Evolutionary conservation across 2,888 invertebrate genomes (phyloP).

Genomic region (Epirrhoe alternata): DNA sequence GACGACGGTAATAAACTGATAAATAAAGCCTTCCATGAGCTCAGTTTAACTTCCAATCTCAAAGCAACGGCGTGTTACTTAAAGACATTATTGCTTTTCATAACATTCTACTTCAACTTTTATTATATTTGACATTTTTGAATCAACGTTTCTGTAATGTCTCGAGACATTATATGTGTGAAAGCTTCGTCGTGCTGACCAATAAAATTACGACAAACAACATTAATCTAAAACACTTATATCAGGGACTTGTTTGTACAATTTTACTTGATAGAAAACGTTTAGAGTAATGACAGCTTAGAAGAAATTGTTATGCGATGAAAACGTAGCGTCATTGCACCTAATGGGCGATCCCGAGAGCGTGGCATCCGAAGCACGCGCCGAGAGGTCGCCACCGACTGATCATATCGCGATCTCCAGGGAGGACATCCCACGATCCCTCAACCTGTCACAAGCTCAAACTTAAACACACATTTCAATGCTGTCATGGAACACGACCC

Average conservation of each 20-base stretch:
- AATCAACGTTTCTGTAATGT: not conserved
- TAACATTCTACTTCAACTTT: not conserved
- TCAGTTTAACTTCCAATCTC: constrained; percentile 5
- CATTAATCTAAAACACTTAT: constrained; percentile 59
- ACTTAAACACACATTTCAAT: constrained; percentile 53
- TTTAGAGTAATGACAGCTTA: constrained; percentile 78
- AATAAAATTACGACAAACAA: constrained; percentile 43
- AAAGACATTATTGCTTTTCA: constrained; percentile 1
- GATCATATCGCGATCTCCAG: constrained; percentile 80
- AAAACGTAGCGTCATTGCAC: constrained; percentile 79
- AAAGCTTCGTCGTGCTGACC: constrained; percentile 37
- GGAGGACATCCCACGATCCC: constrained; percentile 58
- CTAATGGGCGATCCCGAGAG: constrained; percentile 78
- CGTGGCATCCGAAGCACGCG: constrained; percentile 81
- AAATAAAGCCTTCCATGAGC: constrained; percentile 11
- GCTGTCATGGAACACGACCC: constrained; percentile 54
- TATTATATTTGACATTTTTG: not conserved
- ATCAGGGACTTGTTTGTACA: constrained; percentile 67
- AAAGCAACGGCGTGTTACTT: not conserved
- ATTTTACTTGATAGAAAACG: constrained; percentile 72
- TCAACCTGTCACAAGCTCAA: constrained; percentile 53
- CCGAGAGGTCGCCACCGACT: constrained; percentile 67
- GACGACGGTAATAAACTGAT: constrained; percentile 43
- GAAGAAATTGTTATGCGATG: constrained; percentile 63
- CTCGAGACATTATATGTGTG: constrained; percentile 38